Conservation (phyloP, 53 echinoderm and acorn worm genomes). For the Holothuria scabra region DNA sequence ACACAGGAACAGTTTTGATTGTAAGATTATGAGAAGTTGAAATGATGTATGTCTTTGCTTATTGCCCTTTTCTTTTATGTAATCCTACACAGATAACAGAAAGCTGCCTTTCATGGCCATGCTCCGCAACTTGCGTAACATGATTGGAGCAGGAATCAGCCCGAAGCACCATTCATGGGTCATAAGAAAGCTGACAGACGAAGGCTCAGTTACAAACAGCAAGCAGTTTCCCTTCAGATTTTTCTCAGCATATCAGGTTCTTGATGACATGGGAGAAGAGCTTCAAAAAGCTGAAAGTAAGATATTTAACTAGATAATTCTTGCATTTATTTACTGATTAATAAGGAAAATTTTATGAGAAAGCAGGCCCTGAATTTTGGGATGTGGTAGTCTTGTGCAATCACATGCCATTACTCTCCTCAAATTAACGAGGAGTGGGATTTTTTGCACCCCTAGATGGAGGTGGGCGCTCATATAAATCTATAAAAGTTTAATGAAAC, state of each 20-base stretch:
- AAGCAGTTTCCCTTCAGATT: conserved; percentile 96
- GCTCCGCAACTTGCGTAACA: conserved; percentile 95
- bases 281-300: conserved; percentile 58
- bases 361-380: no score
- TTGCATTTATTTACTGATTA: no score
- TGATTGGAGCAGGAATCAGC: conserved; percentile 86
- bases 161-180: conserved; percentile 86
- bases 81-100: conserved; percentile 73
- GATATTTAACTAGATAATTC: neutral
- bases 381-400: no score
- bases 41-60: no score
- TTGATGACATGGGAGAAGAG: conserved; percentile 61
- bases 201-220: conserved; percentile 85
- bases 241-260: conserved; percentile 95
- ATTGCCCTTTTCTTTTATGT: neutral
- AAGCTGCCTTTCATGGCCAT: conserved; percentile 99
- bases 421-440: no score
- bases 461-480: no score
- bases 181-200: conserved; percentile 79
- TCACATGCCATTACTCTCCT: no score
- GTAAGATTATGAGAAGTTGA: no score
- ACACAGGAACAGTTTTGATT: no score
- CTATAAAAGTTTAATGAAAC: no score
- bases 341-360: no score
- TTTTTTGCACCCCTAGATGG: no score